Evolutionary conservation across 1,140 invertebrate genomes (phyloP).

Genomic region (Drosophila ironensis): DNA sequence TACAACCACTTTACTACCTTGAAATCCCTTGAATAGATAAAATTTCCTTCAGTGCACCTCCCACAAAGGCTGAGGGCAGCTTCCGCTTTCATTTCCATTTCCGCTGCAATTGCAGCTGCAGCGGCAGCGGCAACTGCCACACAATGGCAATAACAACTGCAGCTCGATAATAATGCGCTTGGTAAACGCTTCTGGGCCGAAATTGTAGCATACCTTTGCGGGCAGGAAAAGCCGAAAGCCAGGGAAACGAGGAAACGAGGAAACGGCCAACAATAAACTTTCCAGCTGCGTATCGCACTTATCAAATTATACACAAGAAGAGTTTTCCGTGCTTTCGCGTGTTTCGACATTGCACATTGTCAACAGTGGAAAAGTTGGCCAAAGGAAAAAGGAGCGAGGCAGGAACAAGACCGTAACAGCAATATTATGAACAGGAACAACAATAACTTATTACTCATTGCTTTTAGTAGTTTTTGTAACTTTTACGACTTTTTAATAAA

Average conservation of each 20-base stretch:
- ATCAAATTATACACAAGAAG: slow-evolving; percentile 44
- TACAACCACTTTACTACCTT: too few species aligned
- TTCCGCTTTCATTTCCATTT: slow-evolving; percentile 31
- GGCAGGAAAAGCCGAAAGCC: neutral
- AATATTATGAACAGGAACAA: slow-evolving; percentile 47
- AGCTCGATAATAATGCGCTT: slow-evolving; percentile 29
- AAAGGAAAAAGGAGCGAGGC: slow-evolving; percentile 3
- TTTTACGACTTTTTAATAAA: slow-evolving; percentile 80
- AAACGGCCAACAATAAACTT: slow-evolving; percentile 37
- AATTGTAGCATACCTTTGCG: too few species aligned
- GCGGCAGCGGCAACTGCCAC: slow-evolving; percentile 11
- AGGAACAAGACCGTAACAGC: slow-evolving; percentile 26
- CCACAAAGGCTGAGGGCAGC: slow-evolving; percentile 2
- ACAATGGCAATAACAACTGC: slow-evolving; percentile 10
- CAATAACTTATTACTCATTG: slow-evolving; percentile 77
- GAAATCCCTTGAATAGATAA: too few species aligned
- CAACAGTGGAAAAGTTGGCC: slow-evolving; percentile 40
- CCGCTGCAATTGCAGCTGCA: slow-evolving; percentile 13
- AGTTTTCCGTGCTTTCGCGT: slow-evolving; percentile 15
- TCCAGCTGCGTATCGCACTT: slow-evolving; percentile 37
- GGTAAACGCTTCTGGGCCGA: slow-evolving; percentile 3
- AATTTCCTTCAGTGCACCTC: neutral
- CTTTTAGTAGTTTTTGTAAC: slow-evolving; percentile 80
- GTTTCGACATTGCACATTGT: slow-evolving; percentile 38
- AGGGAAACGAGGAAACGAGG: neutral